These are phyloP conservation scores for Eulithis testata DNA, from an alignment of 2,888 invertebrate genomes.

Conservation along the genomic window DNA sequence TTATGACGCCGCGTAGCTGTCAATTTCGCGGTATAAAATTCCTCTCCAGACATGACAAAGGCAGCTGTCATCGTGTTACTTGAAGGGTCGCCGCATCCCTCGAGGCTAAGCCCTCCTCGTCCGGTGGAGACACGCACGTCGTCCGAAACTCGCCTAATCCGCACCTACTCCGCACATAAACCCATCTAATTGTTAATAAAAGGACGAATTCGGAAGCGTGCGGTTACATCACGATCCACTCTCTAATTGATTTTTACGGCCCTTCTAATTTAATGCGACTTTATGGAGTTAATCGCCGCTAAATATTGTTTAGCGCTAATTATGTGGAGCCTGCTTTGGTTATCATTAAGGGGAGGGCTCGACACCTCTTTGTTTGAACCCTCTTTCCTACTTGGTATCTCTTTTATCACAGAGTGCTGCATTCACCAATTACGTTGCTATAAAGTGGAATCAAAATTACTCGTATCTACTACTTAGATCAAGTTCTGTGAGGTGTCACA, in stretches of 20 bases:
- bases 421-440: slow-evolving; percentile 28
- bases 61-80: slow-evolving; percentile 78
- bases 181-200: slow-evolving; percentile 84
- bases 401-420: slow-evolving; percentile 29
- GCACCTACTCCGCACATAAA: slow-evolving; percentile 80
- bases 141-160: slow-evolving; percentile 75
- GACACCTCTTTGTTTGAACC: slow-evolving; percentile 52
- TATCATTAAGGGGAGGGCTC: slow-evolving; percentile 55
- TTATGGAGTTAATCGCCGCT: slow-evolving; percentile 70
- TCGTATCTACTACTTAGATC: slow-evolving; percentile 33
- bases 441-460: slow-evolving; percentile 28
- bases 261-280: slow-evolving; percentile 71
- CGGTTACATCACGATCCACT: slow-evolving; percentile 73
- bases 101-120: slow-evolving; percentile 76
- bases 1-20: slow-evolving; percentile 71
- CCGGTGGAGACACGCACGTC: slow-evolving; percentile 75
- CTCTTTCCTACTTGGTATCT: slow-evolving; percentile 34
- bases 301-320: slow-evolving; percentile 75
- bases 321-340: slow-evolving; percentile 65
- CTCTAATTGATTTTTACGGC: slow-evolving; percentile 81
- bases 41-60: slow-evolving; percentile 75
- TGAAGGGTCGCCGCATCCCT: slow-evolving; percentile 77
- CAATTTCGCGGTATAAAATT: slow-evolving; percentile 81
- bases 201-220: slow-evolving; percentile 77
- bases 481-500: slow-evolving; percentile 17